A percentile compares a stretch with the other conserved stretches of the same genome.
These are phyloP conservation scores for Ceramica pisi DNA, from an alignment of 2,888 invertebrate genomes.

Conservation along the genomic window DNA sequence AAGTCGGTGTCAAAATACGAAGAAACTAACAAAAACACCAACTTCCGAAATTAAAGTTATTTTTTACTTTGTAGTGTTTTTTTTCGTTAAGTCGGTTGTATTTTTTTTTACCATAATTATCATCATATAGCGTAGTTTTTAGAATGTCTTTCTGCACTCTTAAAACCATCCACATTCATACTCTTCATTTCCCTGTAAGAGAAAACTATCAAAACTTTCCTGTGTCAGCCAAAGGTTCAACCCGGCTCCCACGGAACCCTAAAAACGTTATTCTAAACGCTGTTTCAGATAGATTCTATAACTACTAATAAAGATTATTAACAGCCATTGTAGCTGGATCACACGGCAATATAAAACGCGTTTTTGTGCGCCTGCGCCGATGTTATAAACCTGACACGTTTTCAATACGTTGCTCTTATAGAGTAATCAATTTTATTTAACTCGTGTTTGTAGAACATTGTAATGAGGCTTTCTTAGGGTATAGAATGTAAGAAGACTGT, in stretches of 20 bases:
- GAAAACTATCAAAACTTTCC: background rate
- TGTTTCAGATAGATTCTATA: constrained; percentile 57
- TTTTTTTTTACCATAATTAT: too few relatives aligned
- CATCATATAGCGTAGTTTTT: too few relatives aligned
- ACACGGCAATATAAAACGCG: constrained; percentile 60
- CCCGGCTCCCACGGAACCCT: constrained; percentile 30
- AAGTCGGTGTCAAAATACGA: too few relatives aligned
- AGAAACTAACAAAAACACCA: too few relatives aligned
- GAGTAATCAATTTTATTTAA: constrained; percentile 46
- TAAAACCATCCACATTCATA: too few relatives aligned
- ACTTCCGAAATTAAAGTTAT: too few relatives aligned
- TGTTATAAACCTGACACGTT: constrained; percentile 41
- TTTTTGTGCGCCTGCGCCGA: constrained; percentile 41
- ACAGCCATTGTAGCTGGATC: constrained; percentile 64
- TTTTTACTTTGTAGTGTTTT: too few relatives aligned
- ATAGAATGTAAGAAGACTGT: too few relatives aligned
- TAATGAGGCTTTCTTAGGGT: constrained; percentile 23
- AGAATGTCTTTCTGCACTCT: too few relatives aligned
- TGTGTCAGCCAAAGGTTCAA: background rate
- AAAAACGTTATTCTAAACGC: constrained; percentile 45
- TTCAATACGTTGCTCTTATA: constrained; percentile 38
- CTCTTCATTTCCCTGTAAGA: background rate
- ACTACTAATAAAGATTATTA: constrained; percentile 68
- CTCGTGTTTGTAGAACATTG: constrained; percentile 32
- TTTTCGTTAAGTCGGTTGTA: too few relatives aligned